Percentiles rank a stretch among this genome's conserved stretches.
phyloP scores from a whole-genome alignment of 2,113 vertebrate genomes.

The Pteruthius melanotis region DNA sequence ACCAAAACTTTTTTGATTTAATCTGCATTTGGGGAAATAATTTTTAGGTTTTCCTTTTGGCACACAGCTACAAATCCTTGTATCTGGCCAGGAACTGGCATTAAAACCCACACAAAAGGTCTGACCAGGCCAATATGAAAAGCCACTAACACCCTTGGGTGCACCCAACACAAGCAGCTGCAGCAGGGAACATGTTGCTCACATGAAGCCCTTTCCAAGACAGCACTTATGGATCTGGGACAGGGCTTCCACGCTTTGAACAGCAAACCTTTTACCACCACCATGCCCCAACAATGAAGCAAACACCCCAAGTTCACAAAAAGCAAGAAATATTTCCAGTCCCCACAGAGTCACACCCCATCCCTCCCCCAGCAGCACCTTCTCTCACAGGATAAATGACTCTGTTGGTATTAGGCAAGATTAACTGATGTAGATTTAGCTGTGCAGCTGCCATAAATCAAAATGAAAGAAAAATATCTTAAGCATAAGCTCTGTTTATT shows the following conservation, averaged over 20 bases:
- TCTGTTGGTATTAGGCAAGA: not conserved
- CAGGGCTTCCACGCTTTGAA: fast-evolving
- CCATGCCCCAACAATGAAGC: not conserved
- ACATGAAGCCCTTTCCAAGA: not conserved
- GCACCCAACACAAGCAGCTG: not conserved
- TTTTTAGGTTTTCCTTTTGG: not conserved
- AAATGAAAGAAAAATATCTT: slow-evolving; percentile 53
- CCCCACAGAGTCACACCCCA: fast-evolving
- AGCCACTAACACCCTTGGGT: not conserved
- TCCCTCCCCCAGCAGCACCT: not conserved
- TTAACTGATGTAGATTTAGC: slow-evolving; percentile 21
- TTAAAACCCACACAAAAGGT: not conserved
- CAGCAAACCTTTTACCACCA: not conserved
- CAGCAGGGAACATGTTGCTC: fast-evolving
- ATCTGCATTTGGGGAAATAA: not conserved
- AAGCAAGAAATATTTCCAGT: not conserved
- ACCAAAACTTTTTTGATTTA: not conserved
- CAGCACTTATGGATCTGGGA: not conserved
- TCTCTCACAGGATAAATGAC: fast-evolving
- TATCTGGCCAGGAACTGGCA: not conserved
- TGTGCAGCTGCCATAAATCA: slow-evolving; percentile 4
- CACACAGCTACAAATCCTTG: not conserved
- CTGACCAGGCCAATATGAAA: not conserved
- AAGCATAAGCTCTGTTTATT: slow-evolving; percentile 31
- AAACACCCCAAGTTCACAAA: not conserved